Percentiles rank a stretch among this genome's conserved stretches.
Evolutionary conservation across 2,888 invertebrate genomes (phyloP).

Genomic region (Melikaiella ostensackeni): DNA sequence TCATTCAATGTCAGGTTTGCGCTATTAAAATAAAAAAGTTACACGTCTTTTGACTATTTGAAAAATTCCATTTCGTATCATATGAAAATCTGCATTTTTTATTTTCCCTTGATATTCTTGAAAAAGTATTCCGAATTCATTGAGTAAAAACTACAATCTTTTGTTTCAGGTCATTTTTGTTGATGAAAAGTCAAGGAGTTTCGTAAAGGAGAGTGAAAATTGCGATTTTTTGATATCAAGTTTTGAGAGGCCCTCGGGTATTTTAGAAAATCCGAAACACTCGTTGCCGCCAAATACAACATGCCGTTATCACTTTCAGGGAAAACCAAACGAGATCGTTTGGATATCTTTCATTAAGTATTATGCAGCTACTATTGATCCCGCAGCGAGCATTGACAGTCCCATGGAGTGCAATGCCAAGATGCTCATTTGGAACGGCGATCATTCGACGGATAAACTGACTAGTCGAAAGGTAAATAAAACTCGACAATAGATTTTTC

Average conservation of each 20-base stretch:
- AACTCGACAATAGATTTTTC: background rate
- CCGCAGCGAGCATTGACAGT: slow-evolving; percentile 80
- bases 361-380: slow-evolving; percentile 84
- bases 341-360: slow-evolving; percentile 92
- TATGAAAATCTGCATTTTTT: no score
- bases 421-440: slow-evolving; percentile 87
- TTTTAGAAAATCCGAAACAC: slow-evolving; percentile 86
- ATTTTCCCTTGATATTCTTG: no score
- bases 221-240: slow-evolving; percentile 88
- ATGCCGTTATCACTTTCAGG: slow-evolving; percentile 88
- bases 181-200: slow-evolving; percentile 86
- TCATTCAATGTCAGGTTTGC: no score
- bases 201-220: slow-evolving; percentile 85
- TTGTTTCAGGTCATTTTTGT: slow-evolving; percentile 83
- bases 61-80: no score
- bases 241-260: slow-evolving; percentile 86
- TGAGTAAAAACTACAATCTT: no score
- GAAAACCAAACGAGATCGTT: slow-evolving; percentile 86
- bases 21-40: no score
- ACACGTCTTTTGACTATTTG: no score
- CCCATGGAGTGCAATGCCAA: slow-evolving; percentile 86
- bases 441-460: slow-evolving; percentile 56
- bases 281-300: slow-evolving; percentile 90
- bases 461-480: slow-evolving; percentile 47
- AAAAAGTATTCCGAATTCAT: no score